Percentiles rank a stretch among this genome's conserved stretches.
These are phyloP conservation scores for Diadromus collaris DNA, from an alignment of 2,888 invertebrate species.

Conservation along the genomic window DNA sequence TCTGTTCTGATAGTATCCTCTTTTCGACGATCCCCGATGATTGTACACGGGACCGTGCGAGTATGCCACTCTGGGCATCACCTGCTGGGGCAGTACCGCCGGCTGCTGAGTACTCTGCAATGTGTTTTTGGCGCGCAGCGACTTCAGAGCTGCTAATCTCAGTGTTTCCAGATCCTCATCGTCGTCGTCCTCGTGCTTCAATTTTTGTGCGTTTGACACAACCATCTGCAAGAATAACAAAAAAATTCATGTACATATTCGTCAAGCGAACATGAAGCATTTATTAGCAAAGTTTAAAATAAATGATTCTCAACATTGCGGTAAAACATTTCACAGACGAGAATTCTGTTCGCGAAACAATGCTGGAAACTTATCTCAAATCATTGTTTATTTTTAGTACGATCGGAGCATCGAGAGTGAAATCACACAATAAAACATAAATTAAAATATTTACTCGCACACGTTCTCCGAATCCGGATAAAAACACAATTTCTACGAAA, in stretches of 20 bases:
- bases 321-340: background rate
- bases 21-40: constrained; percentile 63
- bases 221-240: constrained; percentile 63
- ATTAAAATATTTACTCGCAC: too few species aligned
- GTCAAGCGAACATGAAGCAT: background rate
- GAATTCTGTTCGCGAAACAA: background rate
- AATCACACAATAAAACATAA: background rate
- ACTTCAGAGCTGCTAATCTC: constrained; percentile 81
- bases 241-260: background rate
- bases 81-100: constrained; percentile 20
- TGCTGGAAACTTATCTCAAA: background rate
- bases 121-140: constrained; percentile 74
- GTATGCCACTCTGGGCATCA: constrained; percentile 37
- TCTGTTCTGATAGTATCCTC: constrained; percentile 67
- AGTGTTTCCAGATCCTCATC: constrained; percentile 82
- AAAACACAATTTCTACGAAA: background rate
- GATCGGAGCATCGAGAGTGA: background rate
- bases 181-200: constrained; percentile 79
- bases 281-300: too few species aligned
- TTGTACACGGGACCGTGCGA: constrained; percentile 65
- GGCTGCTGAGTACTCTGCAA: constrained; percentile 35
- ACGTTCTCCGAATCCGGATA: background rate
- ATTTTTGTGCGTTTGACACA: constrained; percentile 64
- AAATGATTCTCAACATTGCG: background rate
- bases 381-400: background rate